Conservation (phyloP, 2,888 invertebrate genomes). For the Drosophila merina region DNA sequence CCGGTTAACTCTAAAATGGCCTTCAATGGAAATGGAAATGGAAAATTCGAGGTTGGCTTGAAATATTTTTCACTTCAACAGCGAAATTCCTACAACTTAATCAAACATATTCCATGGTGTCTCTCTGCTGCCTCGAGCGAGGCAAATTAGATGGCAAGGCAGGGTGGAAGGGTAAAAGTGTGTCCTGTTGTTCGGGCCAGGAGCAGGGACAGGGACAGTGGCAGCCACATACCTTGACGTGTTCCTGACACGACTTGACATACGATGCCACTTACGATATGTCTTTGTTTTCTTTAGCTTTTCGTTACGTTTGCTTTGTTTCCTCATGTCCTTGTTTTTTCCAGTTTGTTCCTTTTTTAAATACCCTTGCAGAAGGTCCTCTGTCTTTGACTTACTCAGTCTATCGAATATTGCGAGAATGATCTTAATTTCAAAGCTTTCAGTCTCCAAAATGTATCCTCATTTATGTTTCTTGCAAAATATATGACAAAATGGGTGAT, state of each 20-base stretch:
- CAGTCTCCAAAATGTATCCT: too few species aligned
- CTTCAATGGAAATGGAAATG: slow-evolving; percentile 11
- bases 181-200: neutral
- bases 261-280: slow-evolving; percentile 79
- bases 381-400: neutral
- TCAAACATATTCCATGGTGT: slow-evolving; percentile 58
- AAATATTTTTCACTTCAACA: slow-evolving; percentile 51
- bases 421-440: too few species aligned
- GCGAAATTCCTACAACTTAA: slow-evolving; percentile 65
- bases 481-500: too few species aligned
- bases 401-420: too few species aligned
- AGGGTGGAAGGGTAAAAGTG: neutral
- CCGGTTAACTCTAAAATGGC: neutral
- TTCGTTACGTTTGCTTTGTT: slow-evolving; percentile 28
- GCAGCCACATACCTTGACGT: slow-evolving; percentile 47
- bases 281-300: slow-evolving; percentile 69
- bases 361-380: neutral
- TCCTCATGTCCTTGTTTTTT: slow-evolving; percentile 10
- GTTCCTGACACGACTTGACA: slow-evolving; percentile 76
- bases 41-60: slow-evolving; percentile 15
- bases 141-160: slow-evolving; percentile 66
- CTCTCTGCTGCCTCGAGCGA: slow-evolving; percentile 47
- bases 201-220: neutral
- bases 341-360: neutral
- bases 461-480: too few species aligned